Evolutionary conservation across 23 tunicate genomes (phyloP).

Genomic region (Diplosoma virens): DNA sequence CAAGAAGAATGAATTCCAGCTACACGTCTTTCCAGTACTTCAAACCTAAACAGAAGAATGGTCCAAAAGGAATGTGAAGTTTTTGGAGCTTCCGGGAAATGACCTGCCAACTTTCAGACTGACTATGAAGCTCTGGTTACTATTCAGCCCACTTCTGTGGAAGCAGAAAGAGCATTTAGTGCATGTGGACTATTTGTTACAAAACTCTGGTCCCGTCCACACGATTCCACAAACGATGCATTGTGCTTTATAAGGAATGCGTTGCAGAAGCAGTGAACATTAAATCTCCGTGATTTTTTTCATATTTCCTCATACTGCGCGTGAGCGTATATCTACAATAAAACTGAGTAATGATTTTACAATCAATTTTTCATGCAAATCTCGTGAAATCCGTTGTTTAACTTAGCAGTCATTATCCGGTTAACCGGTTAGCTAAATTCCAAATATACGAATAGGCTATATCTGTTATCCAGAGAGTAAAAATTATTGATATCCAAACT

Average conservation of each 20-base stretch:
- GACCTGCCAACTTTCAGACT: conserved; percentile 40
- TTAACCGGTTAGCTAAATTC: no score
- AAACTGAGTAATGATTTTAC: no score
- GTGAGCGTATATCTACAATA: no score
- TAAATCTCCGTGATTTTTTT: no score
- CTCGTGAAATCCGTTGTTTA: no score
- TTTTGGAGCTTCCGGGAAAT: conserved; percentile 44
- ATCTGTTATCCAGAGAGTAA: no score
- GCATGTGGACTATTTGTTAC: conserved; percentile 45
- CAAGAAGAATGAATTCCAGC: background rate
- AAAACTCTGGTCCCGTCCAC: conserved; percentile 32
- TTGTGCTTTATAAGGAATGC: conserved; percentile 31
- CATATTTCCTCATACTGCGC: no score
- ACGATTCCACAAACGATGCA: conserved; percentile 28
- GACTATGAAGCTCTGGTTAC: conserved; percentile 37
- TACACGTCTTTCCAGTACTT: conserved; percentile 7
- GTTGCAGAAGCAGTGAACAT: conserved; percentile 36
- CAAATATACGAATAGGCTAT: no score
- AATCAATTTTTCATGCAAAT: no score
- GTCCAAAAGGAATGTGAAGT: conserved; percentile 49
- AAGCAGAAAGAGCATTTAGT: conserved; percentile 47
- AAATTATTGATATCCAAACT: no score
- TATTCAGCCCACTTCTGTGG: no score
- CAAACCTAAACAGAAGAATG: conserved; percentile 41
- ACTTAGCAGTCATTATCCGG: no score